phyloP scores from a whole-genome alignment of 2,888 invertebrate genomes.

The Aporophyla lueneburgensis region DNA sequence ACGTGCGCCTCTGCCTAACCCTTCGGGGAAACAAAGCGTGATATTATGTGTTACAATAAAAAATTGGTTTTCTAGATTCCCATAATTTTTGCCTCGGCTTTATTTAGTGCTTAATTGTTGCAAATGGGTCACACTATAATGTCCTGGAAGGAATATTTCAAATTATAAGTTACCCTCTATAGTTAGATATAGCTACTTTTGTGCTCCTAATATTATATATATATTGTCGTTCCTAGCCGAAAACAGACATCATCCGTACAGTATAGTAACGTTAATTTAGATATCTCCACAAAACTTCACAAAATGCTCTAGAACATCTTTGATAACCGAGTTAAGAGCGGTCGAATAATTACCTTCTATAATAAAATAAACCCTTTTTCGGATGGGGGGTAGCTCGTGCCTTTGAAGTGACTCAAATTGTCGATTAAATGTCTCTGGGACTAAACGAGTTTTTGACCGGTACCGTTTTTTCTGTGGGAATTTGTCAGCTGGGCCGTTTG shows the following conservation, averaged over 20 bases:
- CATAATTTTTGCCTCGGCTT: too few species aligned
- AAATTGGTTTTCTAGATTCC: too few species aligned
- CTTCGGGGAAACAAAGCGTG: too few species aligned
- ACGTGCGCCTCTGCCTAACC: too few species aligned
- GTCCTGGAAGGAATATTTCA: too few species aligned
- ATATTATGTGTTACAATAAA: too few species aligned
- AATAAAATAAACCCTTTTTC: constrained; percentile 75
- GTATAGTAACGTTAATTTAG: neutral
- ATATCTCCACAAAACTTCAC: neutral
- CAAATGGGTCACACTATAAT: too few species aligned
- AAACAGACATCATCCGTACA: neutral
- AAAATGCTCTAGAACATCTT: constrained; percentile 43
- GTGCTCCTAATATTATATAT: too few species aligned
- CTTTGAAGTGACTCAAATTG: constrained; percentile 77
- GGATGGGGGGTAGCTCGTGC: constrained; percentile 50
- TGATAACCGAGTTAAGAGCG: constrained; percentile 73
- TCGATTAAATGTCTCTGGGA: constrained; percentile 66
- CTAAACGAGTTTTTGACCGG: constrained; percentile 40
- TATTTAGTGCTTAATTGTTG: too few species aligned
- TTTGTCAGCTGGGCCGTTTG: constrained; percentile 27
- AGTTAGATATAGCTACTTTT: too few species aligned
- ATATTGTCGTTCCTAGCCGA: too few species aligned
- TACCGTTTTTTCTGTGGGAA: constrained; percentile 40
- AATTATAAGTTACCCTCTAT: too few species aligned
- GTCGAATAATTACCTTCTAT: constrained; percentile 78